Base-by-base conservation (phyloP, 92 coral and sea anemone genomes). In the Montipora capitata region DNA sequence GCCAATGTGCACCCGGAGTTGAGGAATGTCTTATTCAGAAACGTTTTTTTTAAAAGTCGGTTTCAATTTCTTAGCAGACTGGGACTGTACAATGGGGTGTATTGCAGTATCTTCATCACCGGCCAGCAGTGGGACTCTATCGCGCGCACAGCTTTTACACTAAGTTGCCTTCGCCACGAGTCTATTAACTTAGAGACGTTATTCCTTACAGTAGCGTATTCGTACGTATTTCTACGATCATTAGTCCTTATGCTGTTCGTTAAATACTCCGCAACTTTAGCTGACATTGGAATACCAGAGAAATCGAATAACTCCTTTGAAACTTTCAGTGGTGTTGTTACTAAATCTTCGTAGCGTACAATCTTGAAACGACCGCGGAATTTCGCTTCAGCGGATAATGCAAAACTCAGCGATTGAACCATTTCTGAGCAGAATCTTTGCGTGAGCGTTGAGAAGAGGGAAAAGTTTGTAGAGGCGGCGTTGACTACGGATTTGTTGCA, bases 111-210 rank as follows among this genome's bases (percentile, higher is more conserved):
- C 9, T 72, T 89, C 92, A 95, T 43, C 72, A 83, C 90, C 39
- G 95, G 95, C 67, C 88, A 63, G 75, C 99, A 96, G 66, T 93
- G 80, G 20, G 87, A 65, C 39, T 96, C 99, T 35, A 96, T 93
- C 1, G 62, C 10, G 17, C 75, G 78, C 10, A 91, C 86, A 38
- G 72, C 87, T 7, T 92, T 62, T 15, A 11, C 65, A 18, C 85
- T 61, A 4, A 96, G 81, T 7, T 72, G 79, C 10, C 43, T 76
- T 56, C 91, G 84, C 99, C 99, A 96, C 3, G 94, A 79, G 76
- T 93, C 83, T 11, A 87, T 51, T n/a, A 91, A 59, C 9, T 7
- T 4, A 18, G 89, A 74, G 14, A 86, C 90, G 78, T 96, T 89
- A 10, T 62, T 86, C 87, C 95, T 89, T 2, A 79, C 75, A 3